Evolutionary conservation across 2,797 vertebrate species (phyloP), one percentile per base, ranked within the genome.

Genomic region (Sciurus carolinensis): DNA sequence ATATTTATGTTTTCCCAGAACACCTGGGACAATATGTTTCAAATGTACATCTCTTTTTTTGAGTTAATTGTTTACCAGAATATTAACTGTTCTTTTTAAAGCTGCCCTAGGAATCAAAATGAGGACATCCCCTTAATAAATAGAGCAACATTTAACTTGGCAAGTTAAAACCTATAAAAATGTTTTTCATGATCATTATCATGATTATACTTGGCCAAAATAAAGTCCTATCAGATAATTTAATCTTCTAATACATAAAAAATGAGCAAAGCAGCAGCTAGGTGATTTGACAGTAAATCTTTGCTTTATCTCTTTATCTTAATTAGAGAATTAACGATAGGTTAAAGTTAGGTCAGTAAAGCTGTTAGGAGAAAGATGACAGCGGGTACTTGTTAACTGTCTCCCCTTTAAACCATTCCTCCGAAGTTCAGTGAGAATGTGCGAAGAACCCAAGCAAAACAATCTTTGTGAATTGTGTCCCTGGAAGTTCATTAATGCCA

Each of bases 191-290:
- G 54, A 39, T 75, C 2, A 4, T 62, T 80, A 87, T 72, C 44
- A 26, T 62, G 10, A 71, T 28, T 24, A 33, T 54, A 47, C 57
- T 90, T 88, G 94, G 64, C 52, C 77, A 86, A 86, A 96, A 82
- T 66, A 87, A 97, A 83, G 11, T 8, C 36, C 52, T 95, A 73
- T 66, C 33, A 18, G 52, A 83, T 80, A 36, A 88, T 80, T 96
- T 94, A 72, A 50, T 91, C 24, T 20, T 57, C 83, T 80, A 84
- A 47, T 22, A 81, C 86, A 90, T 67, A 82, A 92, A 88, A 86
- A 71, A 87, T 42, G 62, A 81, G 69, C 50, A 44, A 76, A 95
- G 42, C 26, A 36, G 33, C 76, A 59, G n/a, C 24, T 66, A 76
- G 39, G 47, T 87, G 66, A 67, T 36, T 76, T 42, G 86, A 94